Evolutionary conservation across 2,113 vertebrate genomes (phyloP).

Genomic region (Pachyramphus minor): DNA sequence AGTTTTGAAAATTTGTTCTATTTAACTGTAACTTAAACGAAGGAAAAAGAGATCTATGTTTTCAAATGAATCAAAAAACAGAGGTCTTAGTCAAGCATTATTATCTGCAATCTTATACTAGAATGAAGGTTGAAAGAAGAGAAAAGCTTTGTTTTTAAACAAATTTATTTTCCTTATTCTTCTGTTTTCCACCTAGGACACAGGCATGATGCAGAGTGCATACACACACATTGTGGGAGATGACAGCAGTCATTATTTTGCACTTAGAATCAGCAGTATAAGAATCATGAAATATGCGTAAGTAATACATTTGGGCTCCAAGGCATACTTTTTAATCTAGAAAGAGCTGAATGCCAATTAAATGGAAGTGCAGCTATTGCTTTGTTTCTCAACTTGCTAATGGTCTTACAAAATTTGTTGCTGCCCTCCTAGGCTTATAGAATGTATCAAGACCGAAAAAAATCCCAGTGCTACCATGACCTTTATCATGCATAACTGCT

Average conservation of each 20-base stretch:
- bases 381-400: not conserved
- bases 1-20: not conserved
- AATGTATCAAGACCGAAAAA: not conserved
- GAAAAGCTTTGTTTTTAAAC: not conserved
- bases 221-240: not conserved
- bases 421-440: not conserved
- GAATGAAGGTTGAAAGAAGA: not conserved
- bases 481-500: not conserved
- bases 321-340: not conserved
- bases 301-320: not conserved
- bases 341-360: not conserved
- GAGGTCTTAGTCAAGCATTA: not conserved
- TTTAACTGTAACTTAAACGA: not conserved
- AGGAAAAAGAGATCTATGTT: not conserved
- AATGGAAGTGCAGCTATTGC: not conserved
- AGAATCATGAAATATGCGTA: not conserved
- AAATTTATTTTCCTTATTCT: not conserved
- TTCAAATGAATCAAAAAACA: not conserved
- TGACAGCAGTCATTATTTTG: not conserved
- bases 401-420: not conserved
- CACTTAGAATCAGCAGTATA: not conserved
- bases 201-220: not conserved
- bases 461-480: not conserved
- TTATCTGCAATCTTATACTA: not conserved
- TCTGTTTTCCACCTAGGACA: not conserved